Evolutionary conservation across 2,888 invertebrate species (phyloP).

Genomic region (Chirona hameri): DNA sequence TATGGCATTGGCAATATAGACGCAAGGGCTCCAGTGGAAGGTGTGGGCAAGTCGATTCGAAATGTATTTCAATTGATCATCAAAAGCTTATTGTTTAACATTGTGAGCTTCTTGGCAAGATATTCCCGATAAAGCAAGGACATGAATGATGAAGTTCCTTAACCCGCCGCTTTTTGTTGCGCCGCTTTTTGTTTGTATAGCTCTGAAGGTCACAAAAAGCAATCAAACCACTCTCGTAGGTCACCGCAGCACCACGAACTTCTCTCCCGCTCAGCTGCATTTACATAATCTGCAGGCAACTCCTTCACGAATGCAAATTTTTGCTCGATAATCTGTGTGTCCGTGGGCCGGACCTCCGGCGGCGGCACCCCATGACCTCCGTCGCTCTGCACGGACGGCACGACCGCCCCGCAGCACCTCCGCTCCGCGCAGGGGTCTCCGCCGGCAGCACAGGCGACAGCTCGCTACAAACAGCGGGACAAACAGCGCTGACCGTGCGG

Average conservation of each 20-base stretch:
- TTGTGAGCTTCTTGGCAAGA: too few species aligned
- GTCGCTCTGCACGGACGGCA: not conserved
- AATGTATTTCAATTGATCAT: too few species aligned
- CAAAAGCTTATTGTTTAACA: too few species aligned
- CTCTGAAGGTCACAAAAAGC: not conserved
- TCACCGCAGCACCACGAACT: not conserved
- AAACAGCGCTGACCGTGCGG: too few species aligned
- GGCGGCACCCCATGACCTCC: not conserved
- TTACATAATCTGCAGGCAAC: slow-evolving; percentile 10
- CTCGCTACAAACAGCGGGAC: not conserved
- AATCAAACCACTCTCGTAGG: not conserved
- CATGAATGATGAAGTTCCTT: too few species aligned
- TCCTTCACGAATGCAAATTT: slow-evolving; percentile 24
- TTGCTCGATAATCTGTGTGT: not conserved
- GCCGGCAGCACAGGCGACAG: not conserved
- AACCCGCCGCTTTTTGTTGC: too few species aligned
- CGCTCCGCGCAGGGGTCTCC: not conserved
- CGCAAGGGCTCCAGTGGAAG: too few species aligned
- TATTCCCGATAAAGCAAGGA: too few species aligned
- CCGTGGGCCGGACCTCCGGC: not conserved
- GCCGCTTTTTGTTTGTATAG: too few species aligned
- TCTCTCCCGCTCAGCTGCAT: not conserved
- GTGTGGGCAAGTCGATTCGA: too few species aligned
- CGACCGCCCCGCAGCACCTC: not conserved
- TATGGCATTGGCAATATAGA: too few species aligned